Evolutionary conservation across 2,113 vertebrate genomes (phyloP).

Genomic region (Poeciliopsis retropinna): DNA sequence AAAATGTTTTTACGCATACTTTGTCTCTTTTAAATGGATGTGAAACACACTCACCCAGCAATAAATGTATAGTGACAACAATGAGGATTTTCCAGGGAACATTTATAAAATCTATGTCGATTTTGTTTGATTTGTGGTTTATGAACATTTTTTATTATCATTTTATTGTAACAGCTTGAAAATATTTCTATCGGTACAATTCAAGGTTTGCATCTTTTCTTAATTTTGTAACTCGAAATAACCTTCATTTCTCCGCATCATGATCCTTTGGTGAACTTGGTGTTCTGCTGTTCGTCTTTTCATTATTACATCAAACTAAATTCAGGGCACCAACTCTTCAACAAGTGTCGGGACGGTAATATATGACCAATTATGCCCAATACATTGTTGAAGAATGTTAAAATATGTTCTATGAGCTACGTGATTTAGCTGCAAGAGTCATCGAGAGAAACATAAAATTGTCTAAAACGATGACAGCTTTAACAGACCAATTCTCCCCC

Average conservation of each 20-base stretch:
- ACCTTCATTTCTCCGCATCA: no score
- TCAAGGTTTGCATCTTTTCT: not conserved
- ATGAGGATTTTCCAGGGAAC: no score
- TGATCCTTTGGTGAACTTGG: no score
- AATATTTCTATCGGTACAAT: no score
- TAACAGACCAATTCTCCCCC: slow-evolving; percentile 76
- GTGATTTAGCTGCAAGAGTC: slow-evolving; percentile 29
- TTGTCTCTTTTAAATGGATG: no score
- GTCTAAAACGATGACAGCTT: slow-evolving; percentile 72
- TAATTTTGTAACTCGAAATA: not conserved
- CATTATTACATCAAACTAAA: not conserved
- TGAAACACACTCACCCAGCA: not conserved
- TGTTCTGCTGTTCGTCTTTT: not conserved
- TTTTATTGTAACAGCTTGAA: no score
- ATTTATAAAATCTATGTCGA: no score
- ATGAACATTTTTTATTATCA: no score
- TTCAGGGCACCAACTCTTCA: not conserved
- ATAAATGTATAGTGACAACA: not conserved
- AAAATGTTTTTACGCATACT: no score
- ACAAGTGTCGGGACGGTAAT: not conserved
- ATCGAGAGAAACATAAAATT: slow-evolving; percentile 64
- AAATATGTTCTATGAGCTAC: not conserved
- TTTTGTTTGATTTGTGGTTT: no score
- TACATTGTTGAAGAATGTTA: not conserved
- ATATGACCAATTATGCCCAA: not conserved